phyloP scores from a whole-genome alignment of 2,797 vertebrate genomes.

The Dryobates pubescens region DNA sequence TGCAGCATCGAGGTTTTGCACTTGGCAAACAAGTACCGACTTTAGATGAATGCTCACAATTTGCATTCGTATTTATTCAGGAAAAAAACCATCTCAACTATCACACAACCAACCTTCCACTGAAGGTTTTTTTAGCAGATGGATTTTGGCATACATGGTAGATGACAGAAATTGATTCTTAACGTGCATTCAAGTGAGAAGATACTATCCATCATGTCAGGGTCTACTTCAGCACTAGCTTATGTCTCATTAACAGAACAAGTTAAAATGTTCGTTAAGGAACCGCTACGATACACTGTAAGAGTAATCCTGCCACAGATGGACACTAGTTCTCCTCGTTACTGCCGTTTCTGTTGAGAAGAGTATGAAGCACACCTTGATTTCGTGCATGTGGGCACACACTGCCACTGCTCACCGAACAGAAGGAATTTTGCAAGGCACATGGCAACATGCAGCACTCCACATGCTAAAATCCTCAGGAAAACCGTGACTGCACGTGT shows the following conservation, averaged over 20 bases:
- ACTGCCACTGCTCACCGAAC: neutral
- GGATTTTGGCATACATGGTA: neutral
- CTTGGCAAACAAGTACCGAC: neutral
- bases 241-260: neutral
- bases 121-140: neutral
- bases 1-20: neutral
- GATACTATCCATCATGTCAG: neutral
- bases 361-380: neutral
- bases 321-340: neutral
- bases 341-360: neutral
- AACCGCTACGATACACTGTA: fast-evolving
- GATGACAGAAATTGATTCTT: neutral
- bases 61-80: neutral
- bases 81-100: neutral
- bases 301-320: neutral
- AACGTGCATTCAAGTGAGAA: neutral
- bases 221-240: neutral
- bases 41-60: neutral
- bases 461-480: conserved; percentile 30
- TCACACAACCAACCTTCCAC: fast-evolving
- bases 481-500: conserved; percentile 32
- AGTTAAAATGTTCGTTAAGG: neutral
- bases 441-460: conserved; percentile 35
- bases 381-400: neutral
- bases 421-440: conserved; percentile 33